Evolutionary conservation across 2,113 vertebrate genomes (phyloP), one percentile per base, ranked within the genome.

Genomic region (Sceloporus tristichus): DNA sequence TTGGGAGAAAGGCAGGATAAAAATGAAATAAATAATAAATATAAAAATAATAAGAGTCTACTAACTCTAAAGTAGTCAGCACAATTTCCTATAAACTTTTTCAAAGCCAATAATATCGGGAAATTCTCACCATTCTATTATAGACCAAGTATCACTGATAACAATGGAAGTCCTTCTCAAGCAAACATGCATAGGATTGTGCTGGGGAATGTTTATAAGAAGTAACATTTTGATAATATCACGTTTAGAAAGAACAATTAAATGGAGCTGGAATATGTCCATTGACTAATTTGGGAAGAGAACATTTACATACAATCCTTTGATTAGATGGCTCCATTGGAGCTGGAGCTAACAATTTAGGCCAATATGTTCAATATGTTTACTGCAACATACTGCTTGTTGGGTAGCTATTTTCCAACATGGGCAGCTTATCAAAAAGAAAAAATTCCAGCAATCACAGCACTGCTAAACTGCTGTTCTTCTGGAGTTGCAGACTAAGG

Each of bases 171-270:
- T 79, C 53, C 25, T 29, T 79, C 53, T 25, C 11, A 79, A 29
- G 54, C 13, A 79, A 53, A 10, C 25, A 13, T 54, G 11, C 27
- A 79, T 79, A 16, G 53, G 78, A 59, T 59, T 79, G n/a, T 19
- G 54, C 29, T 53, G 21, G 29, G 53, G 54, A 59, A 34, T 34
- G 18, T 80, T 16, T n/a, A 62, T 5, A 23, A 75, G 34, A 34
- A 25, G 10, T 8, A 78, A 23, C 9, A 18, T 25, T 6, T 29
- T 25, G 9, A 27, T 4, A 83, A 14, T 40, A 9, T 40, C 29
- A 79, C 34, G 56, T 76, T 81, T 91, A 90, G 87, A 82, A 48
- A 75, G 0, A 10, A 25, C 56, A 42, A 42, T 74, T 62, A 75
- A 93, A 87, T n/a, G 9, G 11, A 13, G 7, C 70, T 73, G 42